Base-by-base conservation (phyloP, 2,797 vertebrate species). In the Sardinella longiceps region DNA sequence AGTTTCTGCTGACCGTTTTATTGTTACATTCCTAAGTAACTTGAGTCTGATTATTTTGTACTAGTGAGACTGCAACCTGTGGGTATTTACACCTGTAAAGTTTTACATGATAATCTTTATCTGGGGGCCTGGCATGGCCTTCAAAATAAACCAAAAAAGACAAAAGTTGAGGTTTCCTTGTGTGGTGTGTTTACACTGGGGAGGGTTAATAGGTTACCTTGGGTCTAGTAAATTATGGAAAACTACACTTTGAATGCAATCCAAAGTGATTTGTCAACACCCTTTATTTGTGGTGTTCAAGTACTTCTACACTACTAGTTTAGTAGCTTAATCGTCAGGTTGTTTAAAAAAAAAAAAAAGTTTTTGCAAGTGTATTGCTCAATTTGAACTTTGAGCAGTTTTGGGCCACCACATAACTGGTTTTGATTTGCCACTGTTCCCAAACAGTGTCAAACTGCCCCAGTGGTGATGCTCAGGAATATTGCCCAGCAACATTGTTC, bases 41-140 rank as follows among this genome's bases (percentile, higher is more conserved):
- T 93, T 93, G 91, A 93, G 91, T 92, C 92, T 88, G 88, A 85
- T 83, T 82, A 87, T 97, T 99, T 99, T 99, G 97, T 99, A 99
- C 96, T 97, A 97, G 96, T 95, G 96, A 96, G 97, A 77, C 96
- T 96, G 92, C 95, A 97, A 94, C 93, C 89, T 89, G 94, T 95
- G 96, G 95, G 87, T 90, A 97, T 96, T 96, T 96, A 95, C 95
- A 94, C 95, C 94, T 94, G 91, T 94, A 94, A 95, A 96, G 94
- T 97, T 94, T 90, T 97, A 96, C 96, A 95, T 97, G 96, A 96
- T 95, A 95, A n/a, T 97, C 94, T 94, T 94, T 93, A 93, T 92
- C 84, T 93, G 96, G 94, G 96, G 95, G 97, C 97, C 97, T 91
- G 95, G 97, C 97, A 98, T 98, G 97, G 97, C 97, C 97, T 98